Percentiles rank a stretch among this genome's conserved stretches.
Conservation (phyloP, 2,888 invertebrate genomes). For the Horisme vitalbata region DNA sequence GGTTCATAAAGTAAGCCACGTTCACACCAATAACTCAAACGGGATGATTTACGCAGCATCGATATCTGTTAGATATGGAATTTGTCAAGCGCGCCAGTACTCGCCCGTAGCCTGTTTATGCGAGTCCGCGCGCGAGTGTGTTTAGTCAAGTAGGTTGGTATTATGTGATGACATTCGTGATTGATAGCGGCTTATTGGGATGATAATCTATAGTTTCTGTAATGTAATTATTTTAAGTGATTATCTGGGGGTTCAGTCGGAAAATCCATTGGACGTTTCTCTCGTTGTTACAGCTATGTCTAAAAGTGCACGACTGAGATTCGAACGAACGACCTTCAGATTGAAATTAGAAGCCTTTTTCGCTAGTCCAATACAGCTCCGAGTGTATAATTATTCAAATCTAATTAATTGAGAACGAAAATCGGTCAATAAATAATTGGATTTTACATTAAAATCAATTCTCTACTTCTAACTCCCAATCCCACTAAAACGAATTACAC, state of each 20-base stretch:
- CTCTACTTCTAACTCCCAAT: conserved; percentile 3
- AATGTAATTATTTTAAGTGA: conserved; percentile 1
- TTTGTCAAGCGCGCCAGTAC: conserved; percentile 63
- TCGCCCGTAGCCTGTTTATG: conserved; percentile 67
- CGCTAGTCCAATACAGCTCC: too few species aligned
- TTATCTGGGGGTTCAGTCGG: too few species aligned
- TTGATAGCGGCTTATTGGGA: conserved; percentile 21
- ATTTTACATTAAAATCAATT: conserved; percentile 4
- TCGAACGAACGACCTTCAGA: too few species aligned
- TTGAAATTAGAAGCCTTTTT: too few species aligned
- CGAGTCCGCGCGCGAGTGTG: conserved; percentile 47
- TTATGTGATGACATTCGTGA: conserved; percentile 8
- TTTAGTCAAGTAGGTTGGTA: conserved; percentile 11
- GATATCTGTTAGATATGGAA: conserved; percentile 76
- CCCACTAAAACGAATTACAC: conserved; percentile 12
- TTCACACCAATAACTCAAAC: conserved; percentile 40
- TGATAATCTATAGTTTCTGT: conserved; percentile 1
- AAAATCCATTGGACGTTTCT: too few species aligned
- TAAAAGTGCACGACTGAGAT: too few species aligned
- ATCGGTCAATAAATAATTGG: conserved; percentile 1
- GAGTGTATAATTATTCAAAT: too few species aligned
- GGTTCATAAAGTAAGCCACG: conserved; percentile 36
- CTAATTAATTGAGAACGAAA: too few species aligned
- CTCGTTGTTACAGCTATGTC: too few species aligned
- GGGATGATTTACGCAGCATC: conserved; percentile 68